phyloP scores from a whole-genome alignment of 1,140 invertebrate genomes.

The Hylaeus volcanicus region DNA sequence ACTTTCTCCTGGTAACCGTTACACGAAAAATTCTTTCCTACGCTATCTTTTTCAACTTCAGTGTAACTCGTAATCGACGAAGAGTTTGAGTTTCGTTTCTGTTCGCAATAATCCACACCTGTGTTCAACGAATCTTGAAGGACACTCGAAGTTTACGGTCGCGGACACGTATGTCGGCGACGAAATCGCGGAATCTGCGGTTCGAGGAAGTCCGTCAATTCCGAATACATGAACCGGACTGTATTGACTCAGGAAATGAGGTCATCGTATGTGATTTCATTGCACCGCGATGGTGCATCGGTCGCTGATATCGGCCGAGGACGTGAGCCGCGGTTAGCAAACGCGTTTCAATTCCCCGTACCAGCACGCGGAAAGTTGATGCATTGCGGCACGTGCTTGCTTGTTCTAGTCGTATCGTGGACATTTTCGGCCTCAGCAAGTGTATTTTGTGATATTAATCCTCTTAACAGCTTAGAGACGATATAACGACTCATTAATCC shows the following conservation, averaged over 20 bases:
- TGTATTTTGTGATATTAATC: no score
- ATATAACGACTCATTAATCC: no score
- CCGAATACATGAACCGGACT: constrained; percentile 31
- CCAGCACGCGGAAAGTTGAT: constrained; percentile 16
- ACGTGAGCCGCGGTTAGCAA: constrained; percentile 47
- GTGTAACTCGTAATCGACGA: no score
- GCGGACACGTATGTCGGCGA: constrained; percentile 44
- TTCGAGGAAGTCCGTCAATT: constrained; percentile 48
- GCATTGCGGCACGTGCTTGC: constrained; percentile 39
- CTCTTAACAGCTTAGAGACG: no score
- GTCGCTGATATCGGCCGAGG: constrained; percentile 29
- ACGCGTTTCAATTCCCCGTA: constrained; percentile 37
- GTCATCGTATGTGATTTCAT: constrained; percentile 54
- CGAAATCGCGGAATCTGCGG: constrained; percentile 37
- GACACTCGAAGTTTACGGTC: constrained; percentile 42
- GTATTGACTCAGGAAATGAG: constrained; percentile 57
- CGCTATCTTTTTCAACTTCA: no score
- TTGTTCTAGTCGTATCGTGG: not conserved
- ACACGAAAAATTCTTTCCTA: no score
- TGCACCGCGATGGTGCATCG: constrained; percentile 50
- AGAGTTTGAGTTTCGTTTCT: no score
- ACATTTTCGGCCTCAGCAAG: no score
- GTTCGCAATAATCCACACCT: constrained; percentile 2
- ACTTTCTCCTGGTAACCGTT: no score
- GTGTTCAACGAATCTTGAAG: not conserved